A percentile compares a stretch with the other conserved stretches of the same genome.
Evolutionary conservation across 2,797 vertebrate genomes (phyloP).

Genomic region (Gallinago stenura): DNA sequence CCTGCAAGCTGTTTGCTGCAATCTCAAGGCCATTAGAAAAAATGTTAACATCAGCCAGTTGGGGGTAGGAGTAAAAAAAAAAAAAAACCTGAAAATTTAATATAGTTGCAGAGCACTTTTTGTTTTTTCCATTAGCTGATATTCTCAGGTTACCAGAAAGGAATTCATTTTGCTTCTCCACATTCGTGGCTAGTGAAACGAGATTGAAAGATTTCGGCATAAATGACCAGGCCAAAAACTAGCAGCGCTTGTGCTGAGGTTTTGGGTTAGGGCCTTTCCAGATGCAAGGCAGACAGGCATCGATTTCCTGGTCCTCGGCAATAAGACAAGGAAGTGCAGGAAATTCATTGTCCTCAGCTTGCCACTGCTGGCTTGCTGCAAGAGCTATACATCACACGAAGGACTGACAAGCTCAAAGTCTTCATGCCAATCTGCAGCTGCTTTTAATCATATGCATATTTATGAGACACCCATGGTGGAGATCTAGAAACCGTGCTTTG

Average conservation of each 20-base stretch:
- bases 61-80: slow-evolving; percentile 30
- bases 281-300: neutral
- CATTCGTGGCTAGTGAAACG: slow-evolving; percentile 3
- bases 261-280: neutral
- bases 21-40: slow-evolving; percentile 22
- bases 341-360: neutral
- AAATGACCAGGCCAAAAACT: neutral
- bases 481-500: slow-evolving; percentile 53
- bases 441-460: slow-evolving; percentile 54
- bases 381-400: neutral
- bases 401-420: neutral
- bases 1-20: neutral
- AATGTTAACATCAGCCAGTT: slow-evolving; percentile 44
- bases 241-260: neutral
- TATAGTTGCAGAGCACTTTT: slow-evolving; percentile 37
- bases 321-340: slow-evolving; percentile 17
- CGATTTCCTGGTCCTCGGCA: neutral
- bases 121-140: slow-evolving; percentile 63
- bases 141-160: slow-evolving; percentile 68
- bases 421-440: slow-evolving; percentile 30
- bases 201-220: slow-evolving; percentile 14
- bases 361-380: neutral
- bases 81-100: slow-evolving; percentile 63
- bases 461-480: slow-evolving; percentile 27
- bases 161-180: slow-evolving; percentile 41